phyloP scores from a whole-genome alignment of 2,113 vertebrate genomes.

The Oryctolagus cuniculus region mOryCun1.1 NC_091434.1:43895001-43895500 shows the following conservation, averaged over 20 bases:
- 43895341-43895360: background rate
- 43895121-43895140: conserved; percentile 94
- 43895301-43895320: background rate
- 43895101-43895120: conserved; percentile 97
- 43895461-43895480: background rate
- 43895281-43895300: background rate
- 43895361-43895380: background rate
- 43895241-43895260: background rate
- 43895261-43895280: background rate
- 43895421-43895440: background rate
- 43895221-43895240: background rate
- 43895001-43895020: conserved; percentile 93
- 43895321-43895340: background rate
- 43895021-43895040: conserved; percentile 88
- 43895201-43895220: conserved; percentile 95
- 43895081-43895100: conserved; percentile 96
- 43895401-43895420: background rate
- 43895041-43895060: conserved; percentile 96
- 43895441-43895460: background rate
- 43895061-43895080: conserved; percentile 97
- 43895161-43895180: conserved; percentile 99
- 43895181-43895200: conserved; percentile 99
- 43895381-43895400: background rate
- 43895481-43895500: background rate
- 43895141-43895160: conserved; percentile 99